A percentile compares a stretch with the other conserved stretches of the same genome.
Evolutionary conservation across 1,140 invertebrate species (phyloP).

Genomic region (Psilanteris sp.): DNA sequence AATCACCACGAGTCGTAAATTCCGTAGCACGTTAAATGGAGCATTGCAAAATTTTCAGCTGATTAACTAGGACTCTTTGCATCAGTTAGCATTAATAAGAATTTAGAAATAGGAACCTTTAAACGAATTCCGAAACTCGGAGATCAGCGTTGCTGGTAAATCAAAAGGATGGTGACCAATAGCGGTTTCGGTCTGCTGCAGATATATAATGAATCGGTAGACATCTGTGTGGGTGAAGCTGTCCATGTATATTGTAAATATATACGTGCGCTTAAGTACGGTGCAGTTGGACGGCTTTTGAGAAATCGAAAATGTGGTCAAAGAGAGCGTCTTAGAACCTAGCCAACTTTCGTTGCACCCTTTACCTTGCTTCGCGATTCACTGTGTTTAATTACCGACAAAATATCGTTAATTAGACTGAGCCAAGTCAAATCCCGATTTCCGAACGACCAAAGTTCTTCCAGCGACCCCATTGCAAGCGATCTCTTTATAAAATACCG

Average conservation of each 20-base stretch:
- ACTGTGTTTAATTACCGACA: slow-evolving; percentile 78
- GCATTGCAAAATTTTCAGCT: slow-evolving; percentile 39
- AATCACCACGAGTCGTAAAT: slow-evolving; percentile 19
- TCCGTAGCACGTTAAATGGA: slow-evolving; percentile 32
- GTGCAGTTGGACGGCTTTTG: slow-evolving; percentile 54
- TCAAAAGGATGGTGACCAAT: slow-evolving; percentile 69
- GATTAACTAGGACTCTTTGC: slow-evolving; percentile 44
- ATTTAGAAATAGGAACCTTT: slow-evolving; percentile 49
- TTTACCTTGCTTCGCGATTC: slow-evolving; percentile 69
- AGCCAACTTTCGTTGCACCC: slow-evolving; percentile 65
- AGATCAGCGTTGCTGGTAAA: slow-evolving; percentile 60
- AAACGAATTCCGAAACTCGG: slow-evolving; percentile 61
- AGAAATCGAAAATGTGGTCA: slow-evolving; percentile 73
- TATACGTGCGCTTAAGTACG: slow-evolving; percentile 51
- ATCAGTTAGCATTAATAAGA: slow-evolving; percentile 54
- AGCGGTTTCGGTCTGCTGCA: slow-evolving; percentile 66
- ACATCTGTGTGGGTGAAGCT: slow-evolving; percentile 18
- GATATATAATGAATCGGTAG: slow-evolving; percentile 30
- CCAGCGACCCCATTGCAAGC: slow-evolving; percentile 64
- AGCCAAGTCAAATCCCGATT: slow-evolving; percentile 60
- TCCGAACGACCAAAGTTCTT: slow-evolving; percentile 67
- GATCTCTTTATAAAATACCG: slow-evolving; percentile 70
- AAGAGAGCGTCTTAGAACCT: slow-evolving; percentile 68
- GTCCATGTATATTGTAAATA: slow-evolving; percentile 7
- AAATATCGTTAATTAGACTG: slow-evolving; percentile 79